Evolutionary conservation across 30 jellyfish, hydroid and myxozoan species (phyloP), one percentile per base, ranked within the genome.

Genomic region (Catostylus mosaicus): DNA sequence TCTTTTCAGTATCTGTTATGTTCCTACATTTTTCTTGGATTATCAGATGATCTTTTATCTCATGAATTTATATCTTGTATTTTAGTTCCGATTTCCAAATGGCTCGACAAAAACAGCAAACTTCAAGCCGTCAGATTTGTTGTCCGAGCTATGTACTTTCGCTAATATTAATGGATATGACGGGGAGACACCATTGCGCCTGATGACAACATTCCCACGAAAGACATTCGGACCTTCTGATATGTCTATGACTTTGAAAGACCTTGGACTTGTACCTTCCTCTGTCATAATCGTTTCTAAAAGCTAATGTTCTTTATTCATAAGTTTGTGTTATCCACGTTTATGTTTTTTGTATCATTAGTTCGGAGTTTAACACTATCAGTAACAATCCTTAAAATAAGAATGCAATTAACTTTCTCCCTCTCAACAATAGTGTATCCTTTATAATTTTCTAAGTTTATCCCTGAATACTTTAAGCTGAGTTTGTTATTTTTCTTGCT

Each of bases 191-290:
- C 96, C 96, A 61, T 84, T 78, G 31, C 82, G 89, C 18, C 90
- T 93, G 32, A 78, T 92, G 93, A 93, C 98, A 62, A 73, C 98
- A 2, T 87, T 86, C 74, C 98, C 98, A 50, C 75, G 97, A 61
- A 93, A 80, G 62, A 82, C 93, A 64, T 93, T 86, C 73, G 57
- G 82, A 0, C 85, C 80, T 19, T 73, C 79, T 3, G 95, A 93
- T 47, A 93, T 86, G 97, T 14, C 75, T 1, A 75, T 38, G 85
- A 86, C 97, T 33, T 34, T 93, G 45, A 83, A 84, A 33, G 98
- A 87, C 32, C 60, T 93, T 30, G 98, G 97, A n/a, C 90, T 93
- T 6, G 97, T 93, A 2, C 98, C 98, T 3, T 79, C 98, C 2
- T 68, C 92, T 26, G 98, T 93, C 37, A 62, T 93, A 4, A 77